A percentile compares a stretch with the other conserved stretches of the same genome.
Conservation (phyloP, 2,113 vertebrate genomes). For the Cavia porcellus region DNA sequence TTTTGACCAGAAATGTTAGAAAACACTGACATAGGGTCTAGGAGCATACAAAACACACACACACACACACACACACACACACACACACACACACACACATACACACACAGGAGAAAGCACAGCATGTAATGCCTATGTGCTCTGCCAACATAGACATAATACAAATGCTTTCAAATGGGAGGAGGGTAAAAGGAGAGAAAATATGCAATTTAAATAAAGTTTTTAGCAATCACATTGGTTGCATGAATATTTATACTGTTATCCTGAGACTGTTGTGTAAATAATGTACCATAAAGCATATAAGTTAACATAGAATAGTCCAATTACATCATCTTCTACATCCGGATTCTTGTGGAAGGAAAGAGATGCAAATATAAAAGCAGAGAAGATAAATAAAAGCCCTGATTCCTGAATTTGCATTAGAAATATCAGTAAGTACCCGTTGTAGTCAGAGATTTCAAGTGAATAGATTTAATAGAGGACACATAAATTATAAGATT, state of each 20-base stretch:
- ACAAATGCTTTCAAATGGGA: background rate
- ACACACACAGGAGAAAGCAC: too few species aligned
- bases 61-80: too few species aligned
- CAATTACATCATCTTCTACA: background rate
- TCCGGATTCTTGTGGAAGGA: background rate
- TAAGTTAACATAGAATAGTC: background rate
- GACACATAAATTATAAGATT: background rate
- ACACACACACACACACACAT: too few species aligned
- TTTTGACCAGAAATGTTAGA: background rate
- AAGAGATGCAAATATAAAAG: background rate
- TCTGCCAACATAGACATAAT: background rate
- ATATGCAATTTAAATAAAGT: background rate
- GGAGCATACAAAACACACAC: background rate
- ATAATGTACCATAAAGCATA: background rate
- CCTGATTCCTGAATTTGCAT: background rate
- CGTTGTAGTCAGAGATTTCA: background rate
- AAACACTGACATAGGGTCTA: background rate
- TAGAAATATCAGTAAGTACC: background rate
- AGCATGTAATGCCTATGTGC: rapidly evolving
- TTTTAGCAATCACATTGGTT: background rate
- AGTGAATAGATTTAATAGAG: background rate
- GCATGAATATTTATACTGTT: background rate
- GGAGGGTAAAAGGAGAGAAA: background rate
- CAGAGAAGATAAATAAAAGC: background rate
- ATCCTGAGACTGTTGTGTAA: background rate